Conservation (phyloP, 2,888 invertebrate genomes). For the Marasmarcha lunaedactyla region DNA sequence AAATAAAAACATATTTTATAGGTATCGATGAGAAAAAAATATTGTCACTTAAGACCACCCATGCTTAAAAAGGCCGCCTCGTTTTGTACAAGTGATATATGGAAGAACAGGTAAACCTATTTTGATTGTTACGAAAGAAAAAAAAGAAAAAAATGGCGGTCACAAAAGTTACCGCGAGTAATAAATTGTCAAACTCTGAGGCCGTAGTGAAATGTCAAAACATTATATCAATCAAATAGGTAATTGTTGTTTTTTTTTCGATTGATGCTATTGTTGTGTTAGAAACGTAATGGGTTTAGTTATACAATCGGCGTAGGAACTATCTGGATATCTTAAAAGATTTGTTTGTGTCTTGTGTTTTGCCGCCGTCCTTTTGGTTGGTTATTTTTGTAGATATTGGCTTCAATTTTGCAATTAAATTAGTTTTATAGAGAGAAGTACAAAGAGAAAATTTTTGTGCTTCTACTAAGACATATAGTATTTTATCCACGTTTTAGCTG, state of each 20-base stretch:
- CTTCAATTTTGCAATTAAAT: no score
- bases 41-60: neutral
- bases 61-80: neutral
- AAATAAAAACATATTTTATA: neutral
- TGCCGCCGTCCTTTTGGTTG: no score
- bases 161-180: neutral
- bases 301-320: no score
- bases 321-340: no score
- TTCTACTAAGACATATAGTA: no score
- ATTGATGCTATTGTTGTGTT: no score
- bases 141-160: neutral
- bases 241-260: neutral
- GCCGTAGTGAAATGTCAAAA: conserved; percentile 17
- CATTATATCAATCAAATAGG: conserved; percentile 7
- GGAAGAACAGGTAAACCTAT: neutral
- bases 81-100: conserved; percentile 1
- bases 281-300: no score
- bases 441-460: no score
- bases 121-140: neutral
- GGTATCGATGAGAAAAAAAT: neutral
- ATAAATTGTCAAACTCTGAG: conserved; percentile 1
- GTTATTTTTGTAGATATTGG: no score
- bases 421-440: no score
- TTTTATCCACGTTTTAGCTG: no score
- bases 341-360: no score